phyloP scores from a whole-genome alignment of 2,888 invertebrate genomes.

The Chirona hameri region DNA sequence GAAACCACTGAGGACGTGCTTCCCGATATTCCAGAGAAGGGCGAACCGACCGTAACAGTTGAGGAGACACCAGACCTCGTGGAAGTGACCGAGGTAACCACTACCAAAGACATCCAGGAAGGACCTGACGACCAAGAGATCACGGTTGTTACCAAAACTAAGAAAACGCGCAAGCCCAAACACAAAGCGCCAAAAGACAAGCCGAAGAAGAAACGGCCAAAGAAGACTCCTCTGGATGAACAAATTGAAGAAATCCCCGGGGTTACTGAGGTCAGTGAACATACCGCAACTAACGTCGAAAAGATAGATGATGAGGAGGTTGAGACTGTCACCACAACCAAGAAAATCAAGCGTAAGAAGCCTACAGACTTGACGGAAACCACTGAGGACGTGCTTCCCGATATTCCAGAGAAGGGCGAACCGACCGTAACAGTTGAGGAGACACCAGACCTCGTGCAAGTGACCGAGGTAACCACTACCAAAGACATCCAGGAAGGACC shows the following conservation, averaged over 20 bases:
- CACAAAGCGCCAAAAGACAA: background rate
- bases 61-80: constrained; percentile 31
- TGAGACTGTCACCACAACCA: background rate
- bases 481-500: background rate
- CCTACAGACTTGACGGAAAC: background rate
- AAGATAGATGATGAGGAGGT: background rate
- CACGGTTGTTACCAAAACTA: background rate
- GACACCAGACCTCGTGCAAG: background rate
- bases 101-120: constrained; percentile 31
- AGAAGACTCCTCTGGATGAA: background rate
- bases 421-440: background rate
- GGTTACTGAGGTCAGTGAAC: background rate
- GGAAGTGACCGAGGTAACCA: constrained; percentile 8
- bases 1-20: constrained; percentile 27
- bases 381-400: background rate
- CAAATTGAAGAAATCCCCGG: background rate
- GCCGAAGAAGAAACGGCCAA: background rate
- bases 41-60: background rate
- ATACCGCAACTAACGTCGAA: background rate
- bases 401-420: background rate
- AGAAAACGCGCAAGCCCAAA: background rate
- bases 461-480: background rate
- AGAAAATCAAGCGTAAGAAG: background rate
- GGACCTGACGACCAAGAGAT: background rate
- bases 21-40: background rate